Base-by-base conservation (phyloP, 2,888 invertebrate species). In the Napeogenes sylphis region DNA sequence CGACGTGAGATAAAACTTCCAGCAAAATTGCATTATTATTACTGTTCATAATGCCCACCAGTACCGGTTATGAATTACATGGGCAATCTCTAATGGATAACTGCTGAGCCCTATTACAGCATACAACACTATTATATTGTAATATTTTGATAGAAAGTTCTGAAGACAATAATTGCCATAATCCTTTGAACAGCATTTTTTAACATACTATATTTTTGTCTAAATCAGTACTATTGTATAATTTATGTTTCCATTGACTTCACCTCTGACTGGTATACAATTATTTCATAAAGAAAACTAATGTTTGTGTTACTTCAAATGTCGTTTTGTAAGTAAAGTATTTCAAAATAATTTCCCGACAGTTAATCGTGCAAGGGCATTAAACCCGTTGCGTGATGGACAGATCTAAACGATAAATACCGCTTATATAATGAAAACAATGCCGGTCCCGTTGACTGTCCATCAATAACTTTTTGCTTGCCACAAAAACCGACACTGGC, bases 401-500 rank as follows among this genome's bases (percentile, higher is more conserved):
- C 45, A 45, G 42, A 45, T 42, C 42, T 42, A 12, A 42, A 42
- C 42, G 42, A 42, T 42, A 42, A 42, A 8, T 13, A 57, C 33
- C 35, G 21, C 45, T 63, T 58, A 59, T 58, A 32, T 45, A 64
- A 57, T 46, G 35, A 59, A 42, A 55, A 58, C 32, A 61, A 45
- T 59, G 55, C 42, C 21, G 45, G 64, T 61, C 51, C 51, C 65
- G 62, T 47, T 62, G 61, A 46, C 62, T 60, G 64, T 51, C 62
- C 61, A 53, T 56, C 53, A 33, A 21, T 55, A 56, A 51, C 55
- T 62, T 63, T 62, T 65, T 61, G 57, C 55, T 57, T n/a, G n/a
- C 54, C 61, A 69, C 68, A 70, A 70, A 70, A 70, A 70, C 54
- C 54, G 59, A 67, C 72, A 62, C 69, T 67, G 70, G 62, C 65